These are phyloP conservation scores for Vimba vimba DNA, from an alignment of 2,113 vertebrate species.

Conservation along the genomic window DNA sequence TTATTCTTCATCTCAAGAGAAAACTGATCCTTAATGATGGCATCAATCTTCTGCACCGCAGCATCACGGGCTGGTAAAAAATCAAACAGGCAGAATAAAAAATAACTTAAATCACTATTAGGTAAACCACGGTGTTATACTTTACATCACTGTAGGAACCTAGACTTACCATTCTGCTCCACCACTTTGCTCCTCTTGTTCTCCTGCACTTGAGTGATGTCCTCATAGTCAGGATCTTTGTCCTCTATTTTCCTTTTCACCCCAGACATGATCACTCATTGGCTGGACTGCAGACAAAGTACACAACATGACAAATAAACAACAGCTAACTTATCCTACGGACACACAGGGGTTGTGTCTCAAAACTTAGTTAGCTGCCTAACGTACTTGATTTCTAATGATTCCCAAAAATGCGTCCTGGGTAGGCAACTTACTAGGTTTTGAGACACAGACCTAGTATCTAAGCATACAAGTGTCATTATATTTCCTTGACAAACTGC, in stretches of 20 bases:
- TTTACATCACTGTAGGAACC: neutral
- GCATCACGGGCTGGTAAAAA: constrained; percentile 86
- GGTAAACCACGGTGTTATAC: neutral
- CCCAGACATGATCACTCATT: constrained; percentile 85
- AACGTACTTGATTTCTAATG: neutral
- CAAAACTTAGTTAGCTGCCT: neutral
- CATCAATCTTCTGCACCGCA: constrained; percentile 94
- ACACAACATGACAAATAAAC: constrained; percentile 3
- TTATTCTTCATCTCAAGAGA: constrained; percentile 97
- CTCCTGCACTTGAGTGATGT: constrained; percentile 83
- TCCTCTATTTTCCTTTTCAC: constrained; percentile 91
- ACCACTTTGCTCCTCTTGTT: constrained; percentile 88
- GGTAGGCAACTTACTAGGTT: neutral
- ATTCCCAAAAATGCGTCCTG: neutral
- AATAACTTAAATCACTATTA: neutral
- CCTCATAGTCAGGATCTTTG: constrained; percentile 95
- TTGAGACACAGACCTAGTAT: neutral
- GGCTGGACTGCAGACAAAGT: constrained; percentile 26
- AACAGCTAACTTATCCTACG: neutral
- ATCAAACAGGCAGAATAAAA: neutral
- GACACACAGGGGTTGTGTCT: neutral
- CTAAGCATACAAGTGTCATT: neutral
- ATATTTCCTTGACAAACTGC: neutral
- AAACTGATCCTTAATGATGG: constrained; percentile 96
- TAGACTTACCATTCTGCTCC: constrained; percentile 86